Evolutionary conservation across 2,888 invertebrate species (phyloP).

Genomic region (Trilocha varians): DNA sequence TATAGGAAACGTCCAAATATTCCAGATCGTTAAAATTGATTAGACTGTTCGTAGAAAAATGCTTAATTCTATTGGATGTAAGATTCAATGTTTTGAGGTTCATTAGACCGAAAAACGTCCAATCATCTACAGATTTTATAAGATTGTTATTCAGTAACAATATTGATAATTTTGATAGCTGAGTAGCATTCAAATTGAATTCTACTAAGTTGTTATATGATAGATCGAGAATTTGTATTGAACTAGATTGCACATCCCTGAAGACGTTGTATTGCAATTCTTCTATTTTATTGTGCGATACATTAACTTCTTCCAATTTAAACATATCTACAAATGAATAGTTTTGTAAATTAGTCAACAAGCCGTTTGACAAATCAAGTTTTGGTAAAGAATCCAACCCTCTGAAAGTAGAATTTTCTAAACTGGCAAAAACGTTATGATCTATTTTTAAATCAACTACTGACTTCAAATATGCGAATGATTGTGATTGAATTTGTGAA

Average conservation of each 20-base stretch:
- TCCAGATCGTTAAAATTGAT: slow-evolving; percentile 22
- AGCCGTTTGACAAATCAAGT: slow-evolving; percentile 40
- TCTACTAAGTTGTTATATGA: slow-evolving; percentile 34
- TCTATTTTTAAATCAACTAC: slow-evolving; percentile 38
- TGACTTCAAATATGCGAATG: slow-evolving; percentile 30
- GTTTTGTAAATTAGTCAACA: slow-evolving; percentile 32
- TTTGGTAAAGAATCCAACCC: slow-evolving; percentile 36
- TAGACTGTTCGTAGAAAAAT: slow-evolving; percentile 25
- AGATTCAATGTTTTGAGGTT: slow-evolving; percentile 25
- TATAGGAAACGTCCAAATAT: slow-evolving; percentile 41
- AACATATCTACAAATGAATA: slow-evolving; percentile 41
- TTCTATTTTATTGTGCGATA: slow-evolving; percentile 35
- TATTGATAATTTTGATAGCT: slow-evolving; percentile 25
- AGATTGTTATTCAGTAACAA: slow-evolving; percentile 39
- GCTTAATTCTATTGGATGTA: slow-evolving; percentile 29
- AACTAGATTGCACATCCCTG: slow-evolving; percentile 26
- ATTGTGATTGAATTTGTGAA: slow-evolving; percentile 26
- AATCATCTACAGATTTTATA: slow-evolving; percentile 23
- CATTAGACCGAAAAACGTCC: slow-evolving; percentile 21
- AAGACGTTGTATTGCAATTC: slow-evolving; percentile 40
- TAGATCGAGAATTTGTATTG: slow-evolving; percentile 40
- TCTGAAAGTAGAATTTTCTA: slow-evolving; percentile 35
- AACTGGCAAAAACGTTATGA: slow-evolving; percentile 36
- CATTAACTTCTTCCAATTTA: slow-evolving; percentile 33
- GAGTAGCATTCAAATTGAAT: slow-evolving; percentile 37